These are phyloP conservation scores for Chrysogorgia sp. DNA, from an alignment of 92 coral and sea anemone genomes.

Conservation along the genomic window DNA sequence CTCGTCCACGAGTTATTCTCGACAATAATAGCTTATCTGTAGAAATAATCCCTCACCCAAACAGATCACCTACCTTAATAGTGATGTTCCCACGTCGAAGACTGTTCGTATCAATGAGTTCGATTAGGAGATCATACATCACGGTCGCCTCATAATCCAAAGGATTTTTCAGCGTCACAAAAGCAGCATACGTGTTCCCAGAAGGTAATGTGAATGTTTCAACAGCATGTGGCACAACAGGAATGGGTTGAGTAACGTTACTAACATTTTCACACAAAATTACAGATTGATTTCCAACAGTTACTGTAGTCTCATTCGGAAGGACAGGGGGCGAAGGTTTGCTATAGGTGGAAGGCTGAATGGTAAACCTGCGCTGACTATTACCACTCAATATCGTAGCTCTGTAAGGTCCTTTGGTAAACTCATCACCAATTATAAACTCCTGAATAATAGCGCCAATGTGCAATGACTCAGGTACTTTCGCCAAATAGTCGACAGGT, in stretches of 20 bases:
- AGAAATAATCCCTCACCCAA: no score
- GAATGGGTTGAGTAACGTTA: constrained; percentile 71
- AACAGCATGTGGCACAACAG: constrained; percentile 55
- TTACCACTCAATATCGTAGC: constrained; percentile 80
- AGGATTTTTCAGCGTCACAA: constrained; percentile 59
- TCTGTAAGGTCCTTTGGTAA: constrained; percentile 76
- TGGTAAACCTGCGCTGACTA: constrained; percentile 81
- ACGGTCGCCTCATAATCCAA: constrained; percentile 80
- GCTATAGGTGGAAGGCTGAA: constrained; percentile 63
- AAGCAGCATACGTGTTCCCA: constrained; percentile 56
- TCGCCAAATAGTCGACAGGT: constrained; percentile 71
- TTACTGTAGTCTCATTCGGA: constrained; percentile 69
- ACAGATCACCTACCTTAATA: constrained; percentile 69
- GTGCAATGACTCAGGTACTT: constrained; percentile 59
- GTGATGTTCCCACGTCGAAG: constrained; percentile 72
- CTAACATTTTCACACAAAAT: constrained; percentile 81
- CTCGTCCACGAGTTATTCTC: no score
- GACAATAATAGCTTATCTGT: no score
- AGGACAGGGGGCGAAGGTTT: constrained; percentile 70
- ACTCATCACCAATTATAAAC: constrained; percentile 74
- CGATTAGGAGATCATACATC: constrained; percentile 64
- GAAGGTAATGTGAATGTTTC: constrained; percentile 65
- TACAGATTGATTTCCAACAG: constrained; percentile 70
- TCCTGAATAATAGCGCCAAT: constrained; percentile 72
- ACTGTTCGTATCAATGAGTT: constrained; percentile 65